Evolutionary conservation across 2,797 vertebrate species (phyloP).

Genomic region (Artibeus jamaicensis): DNA sequence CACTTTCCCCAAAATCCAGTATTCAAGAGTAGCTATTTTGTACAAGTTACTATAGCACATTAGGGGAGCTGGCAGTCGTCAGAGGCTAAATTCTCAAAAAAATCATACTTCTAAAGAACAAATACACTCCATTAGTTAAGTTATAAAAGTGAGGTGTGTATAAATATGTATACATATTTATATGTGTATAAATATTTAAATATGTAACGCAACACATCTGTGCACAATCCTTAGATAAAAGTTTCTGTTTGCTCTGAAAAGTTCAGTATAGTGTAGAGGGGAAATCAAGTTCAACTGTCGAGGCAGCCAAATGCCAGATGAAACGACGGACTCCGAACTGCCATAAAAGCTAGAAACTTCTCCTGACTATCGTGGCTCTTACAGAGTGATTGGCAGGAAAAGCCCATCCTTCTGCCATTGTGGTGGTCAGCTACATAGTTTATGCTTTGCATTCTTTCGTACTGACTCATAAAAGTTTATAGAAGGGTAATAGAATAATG

Average conservation of each 20-base stretch:
- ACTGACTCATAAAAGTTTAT: not conserved
- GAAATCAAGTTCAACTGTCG: conserved; percentile 50
- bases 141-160: not conserved
- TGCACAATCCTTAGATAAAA: not conserved
- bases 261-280: conserved; percentile 15
- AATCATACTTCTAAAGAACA: not conserved
- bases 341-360: conserved; percentile 33
- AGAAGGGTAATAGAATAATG: not conserved
- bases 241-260: conserved; percentile 45
- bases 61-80: not conserved
- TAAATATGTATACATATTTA: no score
- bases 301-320: conserved; percentile 36
- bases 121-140: not conserved
- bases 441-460: not conserved
- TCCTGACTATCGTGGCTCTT: not conserved
- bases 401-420: not conserved
- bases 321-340: conserved; percentile 57
- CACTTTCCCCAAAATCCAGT: not conserved
- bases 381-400: not conserved
- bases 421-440: not conserved
- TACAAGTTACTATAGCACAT: not conserved
- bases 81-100: not conserved
- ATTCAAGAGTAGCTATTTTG: not conserved
- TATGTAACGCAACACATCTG: not conserved
- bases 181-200: not conserved